phyloP scores from a whole-genome alignment of 2,888 invertebrate species.

The Aspidiotus rigidus region DNA sequence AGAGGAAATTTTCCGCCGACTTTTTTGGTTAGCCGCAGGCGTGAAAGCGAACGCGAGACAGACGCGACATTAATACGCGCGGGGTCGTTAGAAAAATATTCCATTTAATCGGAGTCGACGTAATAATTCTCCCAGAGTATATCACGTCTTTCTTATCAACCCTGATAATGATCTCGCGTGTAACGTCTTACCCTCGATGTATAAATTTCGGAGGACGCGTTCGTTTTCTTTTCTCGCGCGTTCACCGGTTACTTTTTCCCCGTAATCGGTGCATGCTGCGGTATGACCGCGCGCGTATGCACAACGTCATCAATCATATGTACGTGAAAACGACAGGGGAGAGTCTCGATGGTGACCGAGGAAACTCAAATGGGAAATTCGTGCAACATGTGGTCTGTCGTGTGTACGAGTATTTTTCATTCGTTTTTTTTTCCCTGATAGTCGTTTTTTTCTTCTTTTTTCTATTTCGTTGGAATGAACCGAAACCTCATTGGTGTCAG shows the following conservation, averaged over 20 bases:
- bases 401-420: too few relatives aligned
- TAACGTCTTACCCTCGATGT: background rate
- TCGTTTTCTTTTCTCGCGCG: background rate
- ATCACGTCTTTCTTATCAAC: slow-evolving; percentile 4
- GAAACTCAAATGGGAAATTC: background rate
- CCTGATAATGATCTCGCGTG: background rate
- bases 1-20: background rate
- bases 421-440: too few relatives aligned
- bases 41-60: background rate
- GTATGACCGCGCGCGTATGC: too few relatives aligned
- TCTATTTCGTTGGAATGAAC: background rate
- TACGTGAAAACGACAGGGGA: background rate
- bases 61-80: background rate
- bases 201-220: background rate
- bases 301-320: background rate
- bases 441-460: too few relatives aligned
- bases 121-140: background rate
- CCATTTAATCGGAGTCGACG: background rate
- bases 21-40: background rate
- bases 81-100: background rate
- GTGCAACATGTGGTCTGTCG: background rate
- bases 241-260: background rate
- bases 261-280: too few relatives aligned
- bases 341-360: background rate
- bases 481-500: slow-evolving; percentile 2